Evolutionary conservation across 2,797 vertebrate species (phyloP), one percentile per base, ranked within the genome.

Genomic region (Acanthurus leucopareius): DNA sequence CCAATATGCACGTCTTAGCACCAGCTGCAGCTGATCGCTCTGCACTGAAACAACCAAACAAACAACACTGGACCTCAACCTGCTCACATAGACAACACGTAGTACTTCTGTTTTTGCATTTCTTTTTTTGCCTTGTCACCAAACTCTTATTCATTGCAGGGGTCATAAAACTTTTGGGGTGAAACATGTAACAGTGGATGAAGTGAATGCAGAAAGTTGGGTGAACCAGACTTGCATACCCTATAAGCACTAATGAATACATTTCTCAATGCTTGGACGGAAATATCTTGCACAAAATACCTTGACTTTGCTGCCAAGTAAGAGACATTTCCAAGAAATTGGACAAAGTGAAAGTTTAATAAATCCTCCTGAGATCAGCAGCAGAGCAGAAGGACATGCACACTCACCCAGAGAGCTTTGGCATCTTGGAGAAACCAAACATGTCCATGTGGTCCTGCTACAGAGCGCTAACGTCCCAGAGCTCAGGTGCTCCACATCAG

Each of bases 361-460:
- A 19, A 7, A 14, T 2, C 0, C 17, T 40, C 19, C 28, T 35
- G 25, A 25, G 11, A 52, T 9, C 32, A 70, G 68, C 9, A 25
- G 15, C 8, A 20, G n/a, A 52, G 25, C n/a, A 28, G 20, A 19
- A 15, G n/a, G 10, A 48, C 45, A n/a, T 2, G 53, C 68, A 4
- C 88, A 95, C 97, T 97, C 97, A 99, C 97, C 97, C 95, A 45
- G 97, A 95, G 83, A 97, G 96, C 95, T 97, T 98, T 89, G 96
- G 96, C 94, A 97, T 96, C 97, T 97, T 98, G 92, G 97, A 97
- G 94, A 99, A 98, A 93, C 97, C 96, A 95, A 99, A 99, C 95
- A 97, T 97, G 94, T 98, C 97, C 97, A 97, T 97, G 95, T 95
- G 95, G 60, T 86, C 73, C 67, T 40, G 79, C 70, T 94, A 83